These are phyloP conservation scores for Microchirus variegatus DNA, from an alignment of 2,797 vertebrate species.

Conservation along the genomic window DNA sequence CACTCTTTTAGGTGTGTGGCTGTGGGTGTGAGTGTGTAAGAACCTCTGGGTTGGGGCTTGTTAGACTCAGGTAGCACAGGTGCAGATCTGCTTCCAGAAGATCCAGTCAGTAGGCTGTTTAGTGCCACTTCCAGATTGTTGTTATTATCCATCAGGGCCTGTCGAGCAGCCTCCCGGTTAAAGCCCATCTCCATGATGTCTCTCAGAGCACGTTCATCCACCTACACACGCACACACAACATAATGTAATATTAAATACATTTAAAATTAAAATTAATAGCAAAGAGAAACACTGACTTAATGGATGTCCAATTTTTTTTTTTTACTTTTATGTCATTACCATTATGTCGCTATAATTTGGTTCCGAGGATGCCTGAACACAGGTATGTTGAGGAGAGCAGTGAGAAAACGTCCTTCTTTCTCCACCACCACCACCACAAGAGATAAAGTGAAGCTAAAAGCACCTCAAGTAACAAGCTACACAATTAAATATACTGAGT, in stretches of 20 bases:
- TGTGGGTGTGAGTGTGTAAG: background rate
- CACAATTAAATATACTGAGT: too few relatives aligned
- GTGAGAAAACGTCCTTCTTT: too few relatives aligned
- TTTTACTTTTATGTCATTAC: too few relatives aligned
- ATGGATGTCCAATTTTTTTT: too few relatives aligned
- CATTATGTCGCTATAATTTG: too few relatives aligned
- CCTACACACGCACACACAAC: slow-evolving; percentile 76
- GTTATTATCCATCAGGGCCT: slow-evolving; percentile 95
- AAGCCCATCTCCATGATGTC: slow-evolving; percentile 99
- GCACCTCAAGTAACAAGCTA: too few relatives aligned
- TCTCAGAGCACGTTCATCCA: slow-evolving; percentile 94
- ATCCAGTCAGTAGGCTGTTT: slow-evolving; percentile 90
- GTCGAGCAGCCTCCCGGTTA: slow-evolving; percentile 92
- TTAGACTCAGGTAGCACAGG: slow-evolving; percentile 70
- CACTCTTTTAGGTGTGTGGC: background rate
- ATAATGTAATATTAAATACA: slow-evolving; percentile 12
- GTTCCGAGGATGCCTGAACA: too few relatives aligned
- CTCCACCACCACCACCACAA: too few relatives aligned
- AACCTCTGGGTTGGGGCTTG: slow-evolving; percentile 89
- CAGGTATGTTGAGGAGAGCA: too few relatives aligned
- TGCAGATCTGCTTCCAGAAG: slow-evolving; percentile 82
- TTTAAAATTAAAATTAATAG: too few relatives aligned
- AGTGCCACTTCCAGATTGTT: slow-evolving; percentile 95
- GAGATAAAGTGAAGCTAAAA: too few relatives aligned
- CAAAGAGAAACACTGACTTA: too few relatives aligned